A percentile compares a stretch with the other conserved stretches of the same genome.
Conservation (phyloP, 2,797 vertebrate genomes). For the Rhinoraja longicauda region DNA sequence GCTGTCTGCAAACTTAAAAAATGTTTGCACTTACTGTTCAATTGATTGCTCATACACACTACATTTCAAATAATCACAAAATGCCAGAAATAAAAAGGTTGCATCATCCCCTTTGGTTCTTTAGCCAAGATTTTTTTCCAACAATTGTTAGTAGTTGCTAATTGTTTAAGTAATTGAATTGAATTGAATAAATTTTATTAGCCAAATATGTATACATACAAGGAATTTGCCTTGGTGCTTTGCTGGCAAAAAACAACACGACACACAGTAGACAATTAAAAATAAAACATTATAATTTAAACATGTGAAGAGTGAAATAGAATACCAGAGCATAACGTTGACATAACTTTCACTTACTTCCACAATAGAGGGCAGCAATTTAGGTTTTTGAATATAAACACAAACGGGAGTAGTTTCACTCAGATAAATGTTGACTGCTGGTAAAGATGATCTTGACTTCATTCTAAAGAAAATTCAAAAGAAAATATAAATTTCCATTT, state of each 20-base stretch:
- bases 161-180: neutral
- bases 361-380: slow-evolving; percentile 31
- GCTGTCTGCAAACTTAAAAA: no score
- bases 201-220: no score
- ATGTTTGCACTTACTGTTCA: neutral
- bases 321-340: no score
- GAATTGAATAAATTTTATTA: no score
- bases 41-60: neutral
- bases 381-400: slow-evolving; percentile 41
- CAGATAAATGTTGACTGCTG: slow-evolving; percentile 40
- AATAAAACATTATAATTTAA: no score
- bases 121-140: neutral
- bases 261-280: no score
- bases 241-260: no score
- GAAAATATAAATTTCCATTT: neutral
- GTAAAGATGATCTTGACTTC: slow-evolving; percentile 41
- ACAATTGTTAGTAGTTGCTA: neutral
- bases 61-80: neutral
- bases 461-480: slow-evolving; percentile 35
- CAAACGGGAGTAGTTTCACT: slow-evolving; percentile 38
- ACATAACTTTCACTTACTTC: slow-evolving; percentile 27
- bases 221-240: no score
- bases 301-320: no score
- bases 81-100: neutral
- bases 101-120: neutral